Base-by-base conservation (phyloP, 1,140 invertebrate species). In the Euwallacea fornicatus region DNA sequence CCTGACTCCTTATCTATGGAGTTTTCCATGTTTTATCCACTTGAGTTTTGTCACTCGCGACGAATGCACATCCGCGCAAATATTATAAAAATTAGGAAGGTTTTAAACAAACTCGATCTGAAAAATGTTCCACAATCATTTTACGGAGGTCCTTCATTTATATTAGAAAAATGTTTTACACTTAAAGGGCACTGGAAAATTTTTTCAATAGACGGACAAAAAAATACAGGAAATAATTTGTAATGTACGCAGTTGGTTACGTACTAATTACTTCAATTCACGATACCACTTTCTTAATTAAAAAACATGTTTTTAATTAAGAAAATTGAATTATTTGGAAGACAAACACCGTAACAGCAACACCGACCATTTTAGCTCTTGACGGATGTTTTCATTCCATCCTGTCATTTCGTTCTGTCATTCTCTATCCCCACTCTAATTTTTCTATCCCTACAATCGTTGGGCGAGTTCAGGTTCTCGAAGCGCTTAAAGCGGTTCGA, bases 1-100 rank as follows among this genome's bases (percentile, higher is more conserved):
- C 88, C 90, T 80, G 88, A 90, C 79, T 93, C 92, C 78, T 90
- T 88, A 83, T 94, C 92, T 68, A 90, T 84, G 79, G 83, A 86
- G 74, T 84, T 84, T 83, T 91, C 89, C 89, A 91, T 91, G 64
- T 53, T 67, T 72, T 65, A 16, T 47, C 42, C 46, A 41, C 47
- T 61, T 44, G 11, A 64, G 9, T 50, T 0, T 50, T 50, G 9
- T 13, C 46, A 50, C 46, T 50, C 13, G 9, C 13, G 46, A 33
- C 21, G 21, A 33, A 33, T 50, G 13, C 46, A 50, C 46, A 11
- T 50, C 13, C 9, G 9, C 46, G 13, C 13, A 4, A 11, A 50
- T 50, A 10, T 13, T 50, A 4, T 3, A 50, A 33, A 33, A 33
- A 33, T 33, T 50, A 10, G 46, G 46, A 50, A 50, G 9, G 46